Percentiles rank a stretch among this genome's conserved stretches.
Evolutionary conservation across 2,888 invertebrate genomes (phyloP).

Genomic region (Xestia rhomboidea): DNA sequence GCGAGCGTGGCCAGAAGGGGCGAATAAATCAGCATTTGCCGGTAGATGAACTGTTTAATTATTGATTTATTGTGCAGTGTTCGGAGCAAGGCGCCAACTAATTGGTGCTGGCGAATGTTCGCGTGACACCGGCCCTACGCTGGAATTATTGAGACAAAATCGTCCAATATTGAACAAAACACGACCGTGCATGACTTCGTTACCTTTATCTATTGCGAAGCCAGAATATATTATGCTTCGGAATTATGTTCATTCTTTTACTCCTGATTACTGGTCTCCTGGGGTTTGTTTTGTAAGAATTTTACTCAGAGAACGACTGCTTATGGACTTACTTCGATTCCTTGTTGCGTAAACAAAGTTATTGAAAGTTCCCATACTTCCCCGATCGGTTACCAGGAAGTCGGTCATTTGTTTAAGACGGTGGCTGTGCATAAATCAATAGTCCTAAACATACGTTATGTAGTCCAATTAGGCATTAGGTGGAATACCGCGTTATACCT

Average conservation of each 20-base stretch:
- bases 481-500: slow-evolving; percentile 3
- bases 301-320: slow-evolving; percentile 12
- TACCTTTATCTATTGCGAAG: slow-evolving; percentile 76
- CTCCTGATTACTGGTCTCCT: slow-evolving; percentile 24
- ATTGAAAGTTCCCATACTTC: slow-evolving; percentile 41
- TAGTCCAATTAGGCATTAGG: slow-evolving; percentile 32
- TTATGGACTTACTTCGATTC: slow-evolving; percentile 6
- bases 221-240: slow-evolving; percentile 58
- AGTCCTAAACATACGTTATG: slow-evolving; percentile 45
- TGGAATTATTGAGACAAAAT: slow-evolving; percentile 87
- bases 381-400: slow-evolving; percentile 47
- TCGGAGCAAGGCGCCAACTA: slow-evolving; percentile 84
- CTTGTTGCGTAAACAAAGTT: slow-evolving; percentile 38
- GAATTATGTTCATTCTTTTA: slow-evolving; percentile 55
- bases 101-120: slow-evolving; percentile 86
- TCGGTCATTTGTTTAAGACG: slow-evolving; percentile 43
- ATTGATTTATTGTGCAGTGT: slow-evolving; percentile 87
- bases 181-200: slow-evolving; percentile 81
- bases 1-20: slow-evolving; percentile 83
- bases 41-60: slow-evolving; percentile 89
- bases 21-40: slow-evolving; percentile 89
- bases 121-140: slow-evolving; percentile 85
- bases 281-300: slow-evolving; percentile 17
- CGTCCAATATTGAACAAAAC: slow-evolving; percentile 84
- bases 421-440: slow-evolving; percentile 48